A percentile compares a stretch with the other conserved stretches of the same genome.
Conservation (phyloP, 2,888 invertebrate genomes). For the Amblyjoppa fuscipennis region DNA sequence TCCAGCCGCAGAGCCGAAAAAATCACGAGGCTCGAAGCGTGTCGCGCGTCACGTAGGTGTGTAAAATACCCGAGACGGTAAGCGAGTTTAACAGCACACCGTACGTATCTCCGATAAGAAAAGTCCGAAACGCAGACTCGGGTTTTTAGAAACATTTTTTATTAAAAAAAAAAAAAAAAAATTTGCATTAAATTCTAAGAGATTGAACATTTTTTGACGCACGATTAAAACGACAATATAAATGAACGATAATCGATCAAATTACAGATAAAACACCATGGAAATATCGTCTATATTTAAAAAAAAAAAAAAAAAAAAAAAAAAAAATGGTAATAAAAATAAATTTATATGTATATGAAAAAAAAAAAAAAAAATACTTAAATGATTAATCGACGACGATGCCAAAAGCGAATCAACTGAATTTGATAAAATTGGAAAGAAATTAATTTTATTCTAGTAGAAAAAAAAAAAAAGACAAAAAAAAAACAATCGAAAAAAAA, state of each 20-base stretch:
- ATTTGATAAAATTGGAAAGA: not conserved
- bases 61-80: not conserved
- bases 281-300: too few species aligned
- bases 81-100: not conserved
- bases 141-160: not conserved
- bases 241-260: too few species aligned
- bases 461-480: not conserved
- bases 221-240: too few species aligned
- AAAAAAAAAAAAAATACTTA: too few species aligned
- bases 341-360: not conserved
- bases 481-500: not conserved
- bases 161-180: not conserved
- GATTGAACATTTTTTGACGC: too few species aligned
- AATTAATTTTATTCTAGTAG: not conserved
- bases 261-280: too few species aligned
- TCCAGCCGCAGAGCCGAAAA: not conserved
- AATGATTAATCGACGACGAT: not conserved
- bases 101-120: constrained; percentile 13
- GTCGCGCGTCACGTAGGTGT: constrained; percentile 27
- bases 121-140: not conserved
- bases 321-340: not conserved
- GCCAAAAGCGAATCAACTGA: not conserved
- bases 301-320: not conserved
- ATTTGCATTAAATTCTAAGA: too few species aligned
- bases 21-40: constrained; percentile 5